Evolutionary conservation across 2,888 invertebrate genomes (phyloP), one percentile per base, ranked within the genome.

Genomic region (Parnassius apollo): DNA sequence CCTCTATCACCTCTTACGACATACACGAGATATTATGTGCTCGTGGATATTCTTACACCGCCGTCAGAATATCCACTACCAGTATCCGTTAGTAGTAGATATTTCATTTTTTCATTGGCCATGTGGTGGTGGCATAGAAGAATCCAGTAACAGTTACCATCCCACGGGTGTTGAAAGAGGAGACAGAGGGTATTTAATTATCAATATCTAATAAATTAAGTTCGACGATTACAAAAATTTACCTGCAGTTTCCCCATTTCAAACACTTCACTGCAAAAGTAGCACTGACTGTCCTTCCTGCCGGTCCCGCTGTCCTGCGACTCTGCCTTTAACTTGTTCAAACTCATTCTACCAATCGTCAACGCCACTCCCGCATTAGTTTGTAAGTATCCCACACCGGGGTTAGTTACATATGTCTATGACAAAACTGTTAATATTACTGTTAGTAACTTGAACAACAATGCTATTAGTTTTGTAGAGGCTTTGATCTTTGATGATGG

Each of bases 261-360:
- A 64, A 95, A 93, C 76, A 93, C 79, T 66, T 94, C 94, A 73
- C 93, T 94, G 81, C 95, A 95, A 81, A 94, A 95, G 74, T 95
- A 94, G 71, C 95, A 95, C 2, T 93, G 91, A 46, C 93, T 93
- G 67, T 93, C 93, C 69, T 87, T 89, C 48, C 81, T 79, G 57
- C 81, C 72, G 57, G 18, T 61, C 65, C 65, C 64, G 55, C 68
- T 69, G 35, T 65, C 69, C 2, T 67, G 71, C 52, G 64, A 68
- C 45, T 70, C 69, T 18, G 71, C 75, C 58, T 70, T 76, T 25
- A 71, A 75, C 58, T 71, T 76, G 56, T 76, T 73, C 57, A 80
- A 64, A 69, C 83, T 86, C 88, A 88, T 88, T 65, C 65, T 52
- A 62, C 68, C 69, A 66, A 73, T 69, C 59, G 65, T 70, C 50